A percentile compares a stretch with the other conserved stretches of the same genome.
Conservation (phyloP, 2,888 invertebrate species). For the Epistrophe grossulariae region DNA sequence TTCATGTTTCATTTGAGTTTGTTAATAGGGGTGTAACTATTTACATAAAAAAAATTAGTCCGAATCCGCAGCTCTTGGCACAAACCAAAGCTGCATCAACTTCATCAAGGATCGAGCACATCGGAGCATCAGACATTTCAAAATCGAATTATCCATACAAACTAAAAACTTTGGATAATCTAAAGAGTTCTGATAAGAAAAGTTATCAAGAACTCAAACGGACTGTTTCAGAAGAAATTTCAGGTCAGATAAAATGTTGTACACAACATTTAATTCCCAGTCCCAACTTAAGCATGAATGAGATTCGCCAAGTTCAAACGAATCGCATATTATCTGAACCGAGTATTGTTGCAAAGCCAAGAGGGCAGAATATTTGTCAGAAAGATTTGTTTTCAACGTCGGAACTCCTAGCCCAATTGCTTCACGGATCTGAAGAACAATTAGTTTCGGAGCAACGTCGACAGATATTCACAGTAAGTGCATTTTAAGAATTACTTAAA, state of each 20-base stretch:
- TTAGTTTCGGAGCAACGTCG: background rate
- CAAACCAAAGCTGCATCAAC: slow-evolving; percentile 1
- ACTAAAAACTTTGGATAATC: background rate
- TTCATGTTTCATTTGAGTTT: no score
- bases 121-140: background rate
- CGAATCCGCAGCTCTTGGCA: background rate
- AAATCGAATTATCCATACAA: background rate
- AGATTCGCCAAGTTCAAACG: background rate
- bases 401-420: background rate
- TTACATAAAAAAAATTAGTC: background rate
- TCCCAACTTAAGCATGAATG: background rate
- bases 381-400: background rate
- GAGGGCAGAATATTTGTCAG: background rate
- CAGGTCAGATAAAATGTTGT: background rate
- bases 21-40: no score
- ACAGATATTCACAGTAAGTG: background rate
- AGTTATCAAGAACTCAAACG: background rate
- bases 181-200: background rate
- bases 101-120: background rate
- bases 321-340: background rate
- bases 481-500: no score
- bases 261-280: background rate
- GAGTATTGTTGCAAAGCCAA: background rate
- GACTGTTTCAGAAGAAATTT: background rate
- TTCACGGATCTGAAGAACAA: background rate